Evolutionary conservation across 2,797 vertebrate genomes (phyloP), one percentile per base, ranked within the genome.

Genomic region (Thripadectes ignobilis): DNA sequence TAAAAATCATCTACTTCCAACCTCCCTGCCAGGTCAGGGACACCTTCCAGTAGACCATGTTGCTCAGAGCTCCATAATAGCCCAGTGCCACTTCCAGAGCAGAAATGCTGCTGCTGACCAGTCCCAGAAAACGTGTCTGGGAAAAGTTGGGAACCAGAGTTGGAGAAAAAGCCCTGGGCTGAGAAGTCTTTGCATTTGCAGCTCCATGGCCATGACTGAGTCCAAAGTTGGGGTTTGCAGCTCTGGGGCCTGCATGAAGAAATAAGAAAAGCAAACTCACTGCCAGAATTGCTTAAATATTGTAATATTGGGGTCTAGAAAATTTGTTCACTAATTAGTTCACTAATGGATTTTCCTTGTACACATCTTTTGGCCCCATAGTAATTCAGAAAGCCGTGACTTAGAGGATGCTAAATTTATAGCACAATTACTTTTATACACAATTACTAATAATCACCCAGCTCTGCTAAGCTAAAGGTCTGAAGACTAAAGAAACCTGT

Each of bases 401-500:
- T 49, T 14, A 26, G 19, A 51, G 10, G 38, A 84, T 57, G 34
- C 5, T 48, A 48, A 65, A 92, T 91, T 93, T 75, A 65, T 8
- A 41, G 43, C 71, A 73, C 24, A 39, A n/a, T 73, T 81, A 27
- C 55, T 67, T 93, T 72, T 36, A 84, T 29, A 48, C 46, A 54
- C 73, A 48, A 48, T 80, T 45, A 7, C 43, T 66, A 76, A 62
- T 38, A 59, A 95, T 62, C 80, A 57, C 22, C 32, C n/a, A 73
- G 22, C 57, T 93, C 71, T 91, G 65, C 66, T 43, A 51, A 77
- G 86, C 20, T 62, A 23, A 51, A 77, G 34, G 18, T 46, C 87
- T 52, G 79, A 41, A 91, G 62, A 84, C n/a, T 58, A 23, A 82
- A 80, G 52, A 79, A 91, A 94, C 87, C 86, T 92, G 74, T 91